Evolutionary conservation across 2,113 vertebrate genomes (phyloP), one percentile per base, ranked within the genome.

Genomic region (Phylloscopus whistleri): DNA sequence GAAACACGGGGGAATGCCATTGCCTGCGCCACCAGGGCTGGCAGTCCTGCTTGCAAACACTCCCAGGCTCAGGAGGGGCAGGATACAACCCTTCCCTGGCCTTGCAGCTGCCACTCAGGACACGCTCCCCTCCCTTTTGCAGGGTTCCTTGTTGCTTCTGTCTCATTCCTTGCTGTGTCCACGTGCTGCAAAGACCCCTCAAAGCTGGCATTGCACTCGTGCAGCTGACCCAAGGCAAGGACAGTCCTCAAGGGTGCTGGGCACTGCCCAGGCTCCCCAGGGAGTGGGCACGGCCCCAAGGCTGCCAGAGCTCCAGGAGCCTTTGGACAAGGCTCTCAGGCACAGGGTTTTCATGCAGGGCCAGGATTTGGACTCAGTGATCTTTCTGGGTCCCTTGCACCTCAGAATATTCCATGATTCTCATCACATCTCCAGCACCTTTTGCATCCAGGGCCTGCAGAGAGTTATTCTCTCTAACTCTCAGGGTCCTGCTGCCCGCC

Each of bases 271-370:
- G 67, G 51, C 15, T 66, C 35, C 10, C 27, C 53, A 35, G 53
- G 46, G 53, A 67, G n/a, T 10, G 13, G 24, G 0, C 69, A 53
- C 3, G 0, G 46, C 46, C 16, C 39, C 39, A 15, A 30, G 62
- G 55, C 46, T 68, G 70, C 24, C 87, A 76, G 55, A 76, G 48
- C 24, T 83, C n/a, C 35, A 62, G 63, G 15, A 35, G 21, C 0
- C 0, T 62, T n/a, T n/a, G 48, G 28, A 41, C 16, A 68, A 5
- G 0, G 0, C 24, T 46, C 20, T 22, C 39, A 48, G n/a, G 24
- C 5, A 3, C 48, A 53, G 9, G 41, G 9, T 43, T n/a, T 35
- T 53, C 11, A 16, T 49, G 41, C 48, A 41, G 8, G 55, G 30
- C 48, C 49, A 56, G 41, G 22, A 55, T 21, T 16, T 48, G 55